Conservation (phyloP, 1,140 invertebrate species). For the Neoseiulus cucumeris region DNA sequence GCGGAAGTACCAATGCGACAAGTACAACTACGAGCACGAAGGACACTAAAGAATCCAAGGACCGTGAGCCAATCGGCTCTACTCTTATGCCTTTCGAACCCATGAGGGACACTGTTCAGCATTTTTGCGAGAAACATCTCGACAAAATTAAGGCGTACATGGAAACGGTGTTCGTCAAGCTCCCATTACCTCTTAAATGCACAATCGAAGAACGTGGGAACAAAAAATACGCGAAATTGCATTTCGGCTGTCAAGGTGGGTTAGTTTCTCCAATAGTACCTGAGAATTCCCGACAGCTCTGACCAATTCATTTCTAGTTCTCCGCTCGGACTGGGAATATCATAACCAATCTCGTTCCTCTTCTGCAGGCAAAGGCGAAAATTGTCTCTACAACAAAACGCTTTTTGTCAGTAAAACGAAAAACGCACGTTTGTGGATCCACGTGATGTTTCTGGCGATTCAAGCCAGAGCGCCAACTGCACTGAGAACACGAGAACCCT, state of each 20-base stretch:
- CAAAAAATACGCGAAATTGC: constrained; percentile 62
- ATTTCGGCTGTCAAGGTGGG: constrained; percentile 58
- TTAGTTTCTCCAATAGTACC: not conserved
- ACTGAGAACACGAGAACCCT: constrained; percentile 56
- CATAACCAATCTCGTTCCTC: not conserved
- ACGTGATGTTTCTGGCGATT: constrained; percentile 80
- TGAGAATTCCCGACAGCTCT: not conserved
- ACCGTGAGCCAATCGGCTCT: no score
- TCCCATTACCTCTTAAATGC: constrained; percentile 72
- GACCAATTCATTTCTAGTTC: not conserved
- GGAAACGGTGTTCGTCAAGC: constrained; percentile 55
- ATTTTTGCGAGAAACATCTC: constrained; percentile 81
- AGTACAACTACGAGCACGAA: no score
- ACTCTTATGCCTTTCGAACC: constrained; percentile 25
- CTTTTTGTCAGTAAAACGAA: constrained; percentile 68
- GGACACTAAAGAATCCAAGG: no score
- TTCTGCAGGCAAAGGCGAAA: constrained; percentile 39
- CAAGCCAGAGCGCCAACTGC: constrained; percentile 54
- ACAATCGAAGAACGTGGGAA: constrained; percentile 60
- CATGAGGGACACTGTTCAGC: constrained; percentile 70
- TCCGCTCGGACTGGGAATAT: not conserved
- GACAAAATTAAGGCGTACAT: constrained; percentile 75
- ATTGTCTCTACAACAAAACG: constrained; percentile 68
- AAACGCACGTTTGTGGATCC: constrained; percentile 71
- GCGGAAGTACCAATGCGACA: no score